Base-by-base conservation (phyloP, 1,140 invertebrate genomes). In the Lepidurus packardi region DNA sequence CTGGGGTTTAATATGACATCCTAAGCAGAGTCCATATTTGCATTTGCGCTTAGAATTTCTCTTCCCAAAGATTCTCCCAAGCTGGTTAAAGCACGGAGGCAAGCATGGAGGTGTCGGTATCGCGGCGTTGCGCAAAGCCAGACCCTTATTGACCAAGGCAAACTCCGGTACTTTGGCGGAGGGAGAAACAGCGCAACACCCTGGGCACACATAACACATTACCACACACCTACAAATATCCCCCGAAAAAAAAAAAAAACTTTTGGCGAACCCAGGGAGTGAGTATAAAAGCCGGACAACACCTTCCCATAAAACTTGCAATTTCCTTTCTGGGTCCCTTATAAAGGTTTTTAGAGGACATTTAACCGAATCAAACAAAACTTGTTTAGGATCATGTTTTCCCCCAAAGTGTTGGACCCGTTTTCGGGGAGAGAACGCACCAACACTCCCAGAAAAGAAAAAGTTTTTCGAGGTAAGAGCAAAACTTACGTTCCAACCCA, bases 71-170 rank as follows among this genome's bases (percentile, higher is more conserved):
- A 65, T 65, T 21, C 53, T 65, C 4, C 53, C 16, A 34, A 34
- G 34, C 34, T 34, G 34, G 34, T 34, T 34, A 34, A 34, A 34
- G 34, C 34, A 34, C 34, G 34, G 34, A 34, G 34, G 34, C 34
- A 34, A 34, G 34, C 34, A 34, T 0, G n/a, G 21, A 65, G 53
- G 53, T 65, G 53, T 65, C 53, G 8, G 53, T 65, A 65, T 65
- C 16, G 53, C 53, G 53, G 53, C 53, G 53, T 65, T 65, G 53
- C 53, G 53, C 53, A 65, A 65, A 65, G 53, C 53, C 53, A 65
- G 53, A 21, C 53, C 53, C 53, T 65, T 65, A 65, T 65, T 65
- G 53, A 65, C 53, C 53, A 65, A 65, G 9, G 53, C 53, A 65
- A 65, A 65, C 53, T 65, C 21, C 1, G 21, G 53, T 65, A 65